Conservation (phyloP, 2,888 invertebrate species). For the Cheilosia scutellata region DNA sequence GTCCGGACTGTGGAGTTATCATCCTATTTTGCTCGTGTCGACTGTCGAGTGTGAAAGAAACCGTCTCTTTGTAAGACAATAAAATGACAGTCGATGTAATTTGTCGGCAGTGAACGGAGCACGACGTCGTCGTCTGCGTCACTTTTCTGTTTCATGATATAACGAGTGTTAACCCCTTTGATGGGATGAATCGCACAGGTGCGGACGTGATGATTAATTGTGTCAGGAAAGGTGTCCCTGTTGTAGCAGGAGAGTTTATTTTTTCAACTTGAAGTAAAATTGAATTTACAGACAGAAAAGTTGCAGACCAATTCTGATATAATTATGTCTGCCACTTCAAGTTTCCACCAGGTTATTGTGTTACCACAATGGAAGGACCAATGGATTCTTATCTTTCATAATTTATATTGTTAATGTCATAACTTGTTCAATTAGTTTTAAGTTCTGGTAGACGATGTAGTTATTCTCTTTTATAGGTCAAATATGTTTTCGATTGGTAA, state of each 20-base stretch:
- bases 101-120: conserved; percentile 46
- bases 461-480: too few relatives aligned
- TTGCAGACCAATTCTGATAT: too few relatives aligned
- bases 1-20: conserved; percentile 10
- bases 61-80: conserved; percentile 64
- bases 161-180: conserved; percentile 68
- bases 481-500: too few relatives aligned
- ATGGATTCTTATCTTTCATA: too few relatives aligned
- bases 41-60: conserved; percentile 50
- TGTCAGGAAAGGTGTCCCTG: conserved; percentile 52
- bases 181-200: conserved; percentile 67
- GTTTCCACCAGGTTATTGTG: too few relatives aligned
- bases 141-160: conserved; percentile 56
- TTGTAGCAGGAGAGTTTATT: conserved; percentile 32
- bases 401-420: too few relatives aligned
- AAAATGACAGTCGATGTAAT: conserved; percentile 72
- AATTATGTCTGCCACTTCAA: too few relatives aligned
- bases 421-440: too few relatives aligned
- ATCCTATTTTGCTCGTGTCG: conserved; percentile 10
- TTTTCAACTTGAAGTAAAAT: conserved; percentile 23
- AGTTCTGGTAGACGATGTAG: too few relatives aligned
- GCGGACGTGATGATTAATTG: conserved; percentile 72
- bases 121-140: conserved; percentile 45
- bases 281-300: neutral
- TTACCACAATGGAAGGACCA: too few relatives aligned